These are phyloP conservation scores for Malaclemys terrapin DNA, from an alignment of 2,113 vertebrate species.

Conservation along the genomic window DNA sequence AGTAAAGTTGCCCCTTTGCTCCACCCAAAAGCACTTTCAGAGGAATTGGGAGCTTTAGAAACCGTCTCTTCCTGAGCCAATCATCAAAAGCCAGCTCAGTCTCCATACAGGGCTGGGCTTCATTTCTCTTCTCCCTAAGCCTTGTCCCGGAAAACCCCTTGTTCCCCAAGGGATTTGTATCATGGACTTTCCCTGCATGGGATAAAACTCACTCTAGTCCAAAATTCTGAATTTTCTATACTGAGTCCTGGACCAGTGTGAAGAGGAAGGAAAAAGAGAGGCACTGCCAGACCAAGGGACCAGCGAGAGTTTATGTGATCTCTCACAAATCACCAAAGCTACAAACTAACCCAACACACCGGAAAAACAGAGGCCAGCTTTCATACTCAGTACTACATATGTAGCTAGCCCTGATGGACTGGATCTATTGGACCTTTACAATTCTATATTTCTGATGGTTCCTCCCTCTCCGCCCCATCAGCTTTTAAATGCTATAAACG, in stretches of 20 bases:
- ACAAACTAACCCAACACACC: background rate
- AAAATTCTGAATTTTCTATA: background rate
- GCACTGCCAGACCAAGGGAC: background rate
- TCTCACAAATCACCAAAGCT: background rate
- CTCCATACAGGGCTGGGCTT: background rate
- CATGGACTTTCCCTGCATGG: background rate
- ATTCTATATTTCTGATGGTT: conserved; percentile 33
- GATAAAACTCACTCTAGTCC: background rate
- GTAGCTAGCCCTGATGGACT: background rate
- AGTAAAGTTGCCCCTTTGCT: background rate
- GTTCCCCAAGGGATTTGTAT: background rate
- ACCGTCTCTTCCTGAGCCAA: background rate
- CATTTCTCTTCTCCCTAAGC: background rate
- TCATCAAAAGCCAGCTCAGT: background rate
- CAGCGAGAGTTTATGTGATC: background rate
- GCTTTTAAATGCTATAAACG: conserved; percentile 9
- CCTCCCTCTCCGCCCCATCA: background rate
- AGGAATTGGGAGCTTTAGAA: background rate
- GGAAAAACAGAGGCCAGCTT: background rate
- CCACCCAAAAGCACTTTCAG: background rate
- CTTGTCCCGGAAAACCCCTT: background rate
- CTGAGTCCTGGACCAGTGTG: background rate
- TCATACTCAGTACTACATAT: background rate
- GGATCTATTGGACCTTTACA: background rate
- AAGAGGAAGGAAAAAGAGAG: background rate